Percentiles rank a stretch among this genome's conserved stretches.
These are phyloP conservation scores for Tenthredo notha DNA, from an alignment of 2,888 invertebrate genomes.

Conservation along the genomic window DNA sequence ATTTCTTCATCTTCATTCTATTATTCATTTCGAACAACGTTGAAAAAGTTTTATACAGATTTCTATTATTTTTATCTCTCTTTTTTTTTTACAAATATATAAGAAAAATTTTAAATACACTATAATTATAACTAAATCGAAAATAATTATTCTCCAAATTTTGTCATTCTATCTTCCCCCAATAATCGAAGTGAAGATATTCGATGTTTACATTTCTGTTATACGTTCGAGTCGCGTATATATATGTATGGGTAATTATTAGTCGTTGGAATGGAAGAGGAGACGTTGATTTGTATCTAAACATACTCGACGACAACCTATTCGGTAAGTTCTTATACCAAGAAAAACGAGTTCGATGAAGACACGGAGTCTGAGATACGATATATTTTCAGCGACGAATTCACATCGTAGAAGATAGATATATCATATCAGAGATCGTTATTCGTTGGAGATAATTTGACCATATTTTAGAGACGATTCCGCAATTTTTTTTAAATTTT, in stretches of 20 bases:
- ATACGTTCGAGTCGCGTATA: background rate
- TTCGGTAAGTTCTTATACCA: background rate
- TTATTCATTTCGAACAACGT: background rate
- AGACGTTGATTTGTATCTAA: conserved; percentile 41
- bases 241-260: conserved; percentile 20
- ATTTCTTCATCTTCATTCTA: background rate
- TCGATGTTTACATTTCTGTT: conserved; percentile 17
- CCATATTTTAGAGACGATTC: background rate
- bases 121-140: background rate
- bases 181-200: conserved; percentile 4
- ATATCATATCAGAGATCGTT: background rate
- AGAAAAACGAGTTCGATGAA: background rate
- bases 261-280: background rate
- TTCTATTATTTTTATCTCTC: too few species aligned
- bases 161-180: background rate
- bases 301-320: conserved; percentile 41
- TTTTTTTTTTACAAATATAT: background rate
- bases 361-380: background rate
- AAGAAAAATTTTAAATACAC: background rate
- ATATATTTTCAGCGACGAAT: background rate
- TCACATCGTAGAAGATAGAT: background rate
- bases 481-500: background rate
- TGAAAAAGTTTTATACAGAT: background rate
- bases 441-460: background rate
- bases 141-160: background rate